Evolutionary conservation across 2,888 invertebrate genomes (phyloP).

Genomic region (Mechanitis messenoides): DNA sequence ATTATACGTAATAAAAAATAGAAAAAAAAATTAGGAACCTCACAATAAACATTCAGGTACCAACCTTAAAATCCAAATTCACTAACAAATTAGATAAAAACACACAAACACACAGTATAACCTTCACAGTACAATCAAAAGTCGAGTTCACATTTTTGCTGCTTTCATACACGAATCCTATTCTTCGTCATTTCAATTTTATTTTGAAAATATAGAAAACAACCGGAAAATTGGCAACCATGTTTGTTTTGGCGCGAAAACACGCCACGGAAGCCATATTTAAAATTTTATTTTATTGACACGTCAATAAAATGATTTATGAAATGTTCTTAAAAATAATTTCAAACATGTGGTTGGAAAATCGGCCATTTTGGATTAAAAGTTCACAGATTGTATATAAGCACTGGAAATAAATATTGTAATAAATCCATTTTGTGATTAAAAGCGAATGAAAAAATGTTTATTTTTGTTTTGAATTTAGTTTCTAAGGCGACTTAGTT

Average conservation of each 20-base stretch:
- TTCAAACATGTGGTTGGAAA: neutral
- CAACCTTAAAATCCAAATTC: conserved; percentile 28
- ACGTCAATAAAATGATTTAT: neutral
- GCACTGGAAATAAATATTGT: conserved; percentile 6
- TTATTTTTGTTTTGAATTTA: conserved; percentile 71
- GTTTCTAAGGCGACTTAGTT: conserved; percentile 70
- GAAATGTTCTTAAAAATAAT: conserved; percentile 11
- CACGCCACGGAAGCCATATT: conserved; percentile 57
- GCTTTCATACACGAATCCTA: conserved; percentile 34
- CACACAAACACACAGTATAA: conserved; percentile 33
- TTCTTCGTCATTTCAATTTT: conserved; percentile 69
- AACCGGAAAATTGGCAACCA: conserved; percentile 52
- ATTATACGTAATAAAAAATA: too few species aligned
- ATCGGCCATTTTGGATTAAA: neutral
- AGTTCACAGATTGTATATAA: conserved; percentile 6
- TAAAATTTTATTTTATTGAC: conserved; percentile 24
- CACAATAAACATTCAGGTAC: conserved; percentile 9
- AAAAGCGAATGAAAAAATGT: conserved; percentile 42
- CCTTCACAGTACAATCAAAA: conserved; percentile 28
- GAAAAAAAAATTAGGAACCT: neutral
- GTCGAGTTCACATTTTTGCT: conserved; percentile 45
- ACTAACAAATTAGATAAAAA: conserved; percentile 23
- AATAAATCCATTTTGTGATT: conserved; percentile 25
- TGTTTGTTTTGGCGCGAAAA: conserved; percentile 69
- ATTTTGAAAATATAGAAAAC: conserved; percentile 69